Conservation (phyloP, 2,113 vertebrate genomes). For the Empidonax traillii region DNA sequence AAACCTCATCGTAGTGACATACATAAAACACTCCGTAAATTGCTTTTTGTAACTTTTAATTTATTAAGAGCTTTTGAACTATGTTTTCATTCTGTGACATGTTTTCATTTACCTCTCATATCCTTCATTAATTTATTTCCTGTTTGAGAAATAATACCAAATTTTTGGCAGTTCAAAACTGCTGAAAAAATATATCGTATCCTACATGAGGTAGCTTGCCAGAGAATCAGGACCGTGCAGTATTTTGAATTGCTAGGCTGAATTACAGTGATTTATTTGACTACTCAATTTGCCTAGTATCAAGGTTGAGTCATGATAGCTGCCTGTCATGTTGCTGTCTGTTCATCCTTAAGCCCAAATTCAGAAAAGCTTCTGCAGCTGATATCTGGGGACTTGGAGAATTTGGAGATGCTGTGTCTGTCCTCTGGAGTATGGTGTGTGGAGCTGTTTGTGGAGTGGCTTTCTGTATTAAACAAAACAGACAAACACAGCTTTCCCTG, state of each 20-base stretch:
- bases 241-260: slow-evolving; percentile 22
- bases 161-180: slow-evolving; percentile 50
- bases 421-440: neutral
- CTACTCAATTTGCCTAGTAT: neutral
- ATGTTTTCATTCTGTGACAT: slow-evolving; percentile 72
- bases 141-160: slow-evolving; percentile 61
- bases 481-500: neutral
- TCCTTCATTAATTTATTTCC: slow-evolving; percentile 71
- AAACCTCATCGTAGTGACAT: slow-evolving; percentile 77
- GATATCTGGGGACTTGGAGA: neutral
- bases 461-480: neutral
- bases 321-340: neutral
- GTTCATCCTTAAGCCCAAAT: neutral
- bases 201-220: slow-evolving; percentile 27
- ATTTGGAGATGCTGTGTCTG: neutral
- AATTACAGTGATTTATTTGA: slow-evolving; percentile 1
- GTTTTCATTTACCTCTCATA: slow-evolving; percentile 70
- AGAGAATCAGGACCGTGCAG: neutral
- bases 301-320: neutral
- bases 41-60: slow-evolving; percentile 78
- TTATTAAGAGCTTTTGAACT: slow-evolving; percentile 76
- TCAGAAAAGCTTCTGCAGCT: neutral
- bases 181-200: slow-evolving; percentile 46
- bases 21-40: slow-evolving; percentile 79
- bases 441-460: neutral